Conservation (phyloP, 2,888 invertebrate genomes). For the Drosophila greeni region DNA sequence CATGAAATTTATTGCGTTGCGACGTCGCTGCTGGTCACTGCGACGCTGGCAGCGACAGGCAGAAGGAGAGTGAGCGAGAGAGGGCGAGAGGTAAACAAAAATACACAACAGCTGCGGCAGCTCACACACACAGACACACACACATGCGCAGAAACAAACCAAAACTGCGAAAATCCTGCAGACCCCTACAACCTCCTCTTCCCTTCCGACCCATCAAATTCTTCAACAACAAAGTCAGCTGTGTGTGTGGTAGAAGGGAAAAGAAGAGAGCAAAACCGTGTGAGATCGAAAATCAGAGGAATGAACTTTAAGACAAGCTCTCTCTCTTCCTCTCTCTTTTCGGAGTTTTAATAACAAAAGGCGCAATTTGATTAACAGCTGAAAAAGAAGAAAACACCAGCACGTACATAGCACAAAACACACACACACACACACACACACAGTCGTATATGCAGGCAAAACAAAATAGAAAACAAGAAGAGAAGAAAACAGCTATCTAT, state of each 20-base stretch:
- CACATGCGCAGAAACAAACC: constrained; percentile 51
- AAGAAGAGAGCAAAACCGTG: constrained; percentile 4
- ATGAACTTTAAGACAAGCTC: constrained; percentile 29
- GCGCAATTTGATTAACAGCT: constrained; percentile 33
- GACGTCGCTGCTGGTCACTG: constrained; percentile 32
- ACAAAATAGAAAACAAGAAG: constrained; percentile 25
- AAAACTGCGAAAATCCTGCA: constrained; percentile 33
- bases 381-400: constrained; percentile 22
- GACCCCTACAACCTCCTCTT: not conserved
- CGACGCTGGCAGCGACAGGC: constrained; percentile 19
- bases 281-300: constrained; percentile 17
- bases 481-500: constrained; percentile 30
- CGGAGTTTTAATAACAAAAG: constrained; percentile 30
- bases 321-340: constrained; percentile 9
- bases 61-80: constrained; percentile 9
- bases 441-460: constrained; percentile 21
- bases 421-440: not conserved
- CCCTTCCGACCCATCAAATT: not conserved
- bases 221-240: constrained; percentile 45
- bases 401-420: constrained; percentile 11
- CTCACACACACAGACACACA: constrained; percentile 33
- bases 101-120: constrained; percentile 56
- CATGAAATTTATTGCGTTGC: constrained; percentile 65
- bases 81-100: constrained; percentile 41
- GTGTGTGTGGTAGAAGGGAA: constrained; percentile 33